phyloP scores from a whole-genome alignment of 2,888 invertebrate species.

The Eutolmus rufibarbis region DNA sequence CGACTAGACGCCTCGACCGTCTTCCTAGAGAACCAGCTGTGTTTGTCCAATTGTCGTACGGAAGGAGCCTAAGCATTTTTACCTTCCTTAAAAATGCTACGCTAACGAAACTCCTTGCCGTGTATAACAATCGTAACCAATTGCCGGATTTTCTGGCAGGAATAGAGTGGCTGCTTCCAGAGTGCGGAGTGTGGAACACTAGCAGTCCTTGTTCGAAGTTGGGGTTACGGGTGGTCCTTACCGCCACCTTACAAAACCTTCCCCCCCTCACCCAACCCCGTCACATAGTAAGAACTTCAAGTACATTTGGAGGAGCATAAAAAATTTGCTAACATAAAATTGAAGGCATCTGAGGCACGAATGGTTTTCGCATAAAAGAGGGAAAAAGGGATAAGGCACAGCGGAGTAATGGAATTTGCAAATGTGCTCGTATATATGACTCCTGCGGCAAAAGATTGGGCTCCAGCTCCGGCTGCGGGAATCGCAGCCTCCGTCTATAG shows the following conservation, averaged over 20 bases:
- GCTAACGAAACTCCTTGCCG: not conserved
- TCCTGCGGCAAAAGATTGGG: slow-evolving; percentile 34
- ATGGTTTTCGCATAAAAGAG: slow-evolving; percentile 39
- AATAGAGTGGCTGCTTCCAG: not conserved
- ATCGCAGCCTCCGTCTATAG: slow-evolving; percentile 18
- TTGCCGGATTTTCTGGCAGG: not conserved
- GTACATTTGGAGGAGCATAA: slow-evolving; percentile 40
- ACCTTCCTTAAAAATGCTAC: not conserved
- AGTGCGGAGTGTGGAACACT: not conserved
- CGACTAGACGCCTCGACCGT: not conserved
- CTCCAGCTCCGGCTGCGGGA: not conserved
- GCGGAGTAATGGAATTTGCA: slow-evolving; percentile 40
- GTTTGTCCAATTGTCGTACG: not conserved
- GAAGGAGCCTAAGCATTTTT: not conserved
- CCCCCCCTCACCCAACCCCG: not conserved
- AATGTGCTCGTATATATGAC: slow-evolving; percentile 41
- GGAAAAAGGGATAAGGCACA: slow-evolving; percentile 40
- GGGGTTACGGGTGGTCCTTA: not conserved
- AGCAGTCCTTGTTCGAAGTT: not conserved
- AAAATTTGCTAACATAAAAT: slow-evolving; percentile 41
- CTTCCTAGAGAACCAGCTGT: not conserved
- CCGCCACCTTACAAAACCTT: not conserved
- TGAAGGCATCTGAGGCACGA: slow-evolving; percentile 41
- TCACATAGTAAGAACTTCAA: slow-evolving; percentile 35
- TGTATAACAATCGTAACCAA: not conserved